These are phyloP conservation scores for Ruditapes philippinarum DNA, from an alignment of 1,140 invertebrate species.

Conservation along the genomic window DNA sequence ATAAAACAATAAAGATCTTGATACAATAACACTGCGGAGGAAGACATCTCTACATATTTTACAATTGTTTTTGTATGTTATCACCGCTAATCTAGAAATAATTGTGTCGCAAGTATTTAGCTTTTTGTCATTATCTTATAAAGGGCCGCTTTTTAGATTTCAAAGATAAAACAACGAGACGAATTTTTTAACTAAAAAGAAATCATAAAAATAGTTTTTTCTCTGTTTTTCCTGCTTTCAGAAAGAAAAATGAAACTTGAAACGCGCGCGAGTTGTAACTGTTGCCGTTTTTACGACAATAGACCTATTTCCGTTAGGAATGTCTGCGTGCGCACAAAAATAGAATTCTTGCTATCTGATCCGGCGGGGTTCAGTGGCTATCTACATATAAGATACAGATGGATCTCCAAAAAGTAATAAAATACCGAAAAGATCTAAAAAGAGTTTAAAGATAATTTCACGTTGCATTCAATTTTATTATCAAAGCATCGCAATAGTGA, in stretches of 20 bases:
- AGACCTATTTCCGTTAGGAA: conserved; percentile 35
- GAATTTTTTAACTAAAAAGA: background rate
- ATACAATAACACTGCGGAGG: background rate
- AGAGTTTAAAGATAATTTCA: conserved; percentile 56
- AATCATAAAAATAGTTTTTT: background rate
- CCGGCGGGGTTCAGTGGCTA: background rate
- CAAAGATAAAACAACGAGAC: background rate
- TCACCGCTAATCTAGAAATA: background rate
- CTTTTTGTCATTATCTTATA: background rate
- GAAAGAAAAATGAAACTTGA: background rate
- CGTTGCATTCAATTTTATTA: conserved; percentile 51
- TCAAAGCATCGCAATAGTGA: conserved; percentile 3
- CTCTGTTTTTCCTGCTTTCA: background rate
- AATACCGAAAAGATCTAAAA: conserved; percentile 16
- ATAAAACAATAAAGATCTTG: background rate
- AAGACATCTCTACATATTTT: background rate
- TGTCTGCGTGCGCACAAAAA: conserved; percentile 32
- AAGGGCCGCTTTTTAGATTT: background rate
- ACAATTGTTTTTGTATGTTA: background rate
- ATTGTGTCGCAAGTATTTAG: background rate
- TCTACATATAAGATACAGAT: conserved; percentile 26
- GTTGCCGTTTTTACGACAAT: conserved; percentile 3
- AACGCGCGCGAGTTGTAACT: conserved; percentile 9
- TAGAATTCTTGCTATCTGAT: conserved; percentile 24
- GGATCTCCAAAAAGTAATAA: background rate